Evolutionary conservation across 2,888 invertebrate genomes (phyloP).

Genomic region (Candidula unifasciata): DNA sequence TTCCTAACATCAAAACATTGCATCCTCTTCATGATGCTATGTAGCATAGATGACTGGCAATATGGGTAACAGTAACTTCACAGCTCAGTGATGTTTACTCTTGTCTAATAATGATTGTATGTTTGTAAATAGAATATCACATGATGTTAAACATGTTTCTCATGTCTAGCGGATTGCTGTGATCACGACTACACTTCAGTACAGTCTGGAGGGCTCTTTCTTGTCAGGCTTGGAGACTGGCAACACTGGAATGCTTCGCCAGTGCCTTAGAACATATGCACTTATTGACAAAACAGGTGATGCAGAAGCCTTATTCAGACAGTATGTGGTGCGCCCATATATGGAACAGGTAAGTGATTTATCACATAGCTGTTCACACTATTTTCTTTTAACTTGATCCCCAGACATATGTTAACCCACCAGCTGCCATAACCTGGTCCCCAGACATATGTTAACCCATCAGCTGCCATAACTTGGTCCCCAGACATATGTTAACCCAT

Average conservation of each 20-base stretch:
- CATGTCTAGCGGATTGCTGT: constrained; percentile 73
- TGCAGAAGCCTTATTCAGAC: constrained; percentile 85
- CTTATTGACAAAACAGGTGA: constrained; percentile 84
- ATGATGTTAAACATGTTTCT: background rate
- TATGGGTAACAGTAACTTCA: too few relatives aligned
- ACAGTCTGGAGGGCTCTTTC: constrained; percentile 77
- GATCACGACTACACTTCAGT: constrained; percentile 76
- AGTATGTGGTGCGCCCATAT: constrained; percentile 84
- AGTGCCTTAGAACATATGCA: constrained; percentile 81
- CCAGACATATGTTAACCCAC: background rate
- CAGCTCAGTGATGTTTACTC: too few relatives aligned
- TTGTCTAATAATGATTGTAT: too few relatives aligned
- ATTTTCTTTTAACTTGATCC: background rate
- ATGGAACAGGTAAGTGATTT: constrained; percentile 80
- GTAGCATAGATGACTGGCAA: too few relatives aligned
- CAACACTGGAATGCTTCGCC: constrained; percentile 72
- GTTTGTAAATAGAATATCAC: too few relatives aligned
- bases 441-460: too few relatives aligned
- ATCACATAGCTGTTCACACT: background rate
- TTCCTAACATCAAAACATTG: too few relatives aligned
- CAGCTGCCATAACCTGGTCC: too few relatives aligned
- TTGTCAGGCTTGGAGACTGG: constrained; percentile 73
- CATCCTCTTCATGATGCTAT: too few relatives aligned
- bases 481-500: too few relatives aligned
- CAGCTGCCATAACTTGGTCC: too few relatives aligned